phyloP scores from a whole-genome alignment of 2,888 invertebrate species.

The Hedychridium roseum region DNA sequence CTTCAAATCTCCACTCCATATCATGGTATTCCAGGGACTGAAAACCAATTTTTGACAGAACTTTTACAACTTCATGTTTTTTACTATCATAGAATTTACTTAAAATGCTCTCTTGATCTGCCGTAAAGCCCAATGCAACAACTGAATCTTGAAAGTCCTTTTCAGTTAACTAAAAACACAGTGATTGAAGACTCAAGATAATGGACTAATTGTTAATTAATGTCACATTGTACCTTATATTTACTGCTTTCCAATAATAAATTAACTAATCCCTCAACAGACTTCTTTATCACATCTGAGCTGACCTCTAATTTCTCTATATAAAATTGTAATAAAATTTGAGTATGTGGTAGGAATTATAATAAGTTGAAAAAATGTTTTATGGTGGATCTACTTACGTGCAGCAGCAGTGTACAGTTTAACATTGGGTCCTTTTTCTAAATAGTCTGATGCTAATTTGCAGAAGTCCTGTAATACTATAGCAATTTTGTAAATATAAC shows the following conservation, averaged over 20 bases:
- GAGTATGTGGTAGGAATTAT: neutral
- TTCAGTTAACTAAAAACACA: constrained; percentile 59
- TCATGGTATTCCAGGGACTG: constrained; percentile 67
- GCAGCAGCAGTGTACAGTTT: constrained; percentile 72
- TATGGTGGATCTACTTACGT: constrained; percentile 61
- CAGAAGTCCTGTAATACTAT: constrained; percentile 78
- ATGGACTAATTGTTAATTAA: neutral
- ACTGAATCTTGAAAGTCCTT: constrained; percentile 66
- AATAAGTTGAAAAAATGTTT: neutral
- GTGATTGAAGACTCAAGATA: constrained; percentile 13
- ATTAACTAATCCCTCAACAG: constrained; percentile 78
- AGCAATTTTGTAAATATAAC: neutral
- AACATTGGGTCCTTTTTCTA: constrained; percentile 72
- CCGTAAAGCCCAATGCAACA: constrained; percentile 68
- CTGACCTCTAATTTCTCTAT: constrained; percentile 71
- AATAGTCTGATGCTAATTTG: constrained; percentile 72
- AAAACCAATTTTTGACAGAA: constrained; percentile 64
- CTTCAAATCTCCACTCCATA: constrained; percentile 75
- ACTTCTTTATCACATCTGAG: constrained; percentile 68
- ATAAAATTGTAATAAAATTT: neutral
- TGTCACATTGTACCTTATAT: constrained; percentile 67
- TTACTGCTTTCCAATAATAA: constrained; percentile 76
- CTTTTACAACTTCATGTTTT: constrained; percentile 66
- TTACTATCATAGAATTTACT: constrained; percentile 69
- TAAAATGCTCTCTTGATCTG: constrained; percentile 70